phyloP scores from a whole-genome alignment of 2,113 vertebrate genomes.

The Trogon surrucura region DNA sequence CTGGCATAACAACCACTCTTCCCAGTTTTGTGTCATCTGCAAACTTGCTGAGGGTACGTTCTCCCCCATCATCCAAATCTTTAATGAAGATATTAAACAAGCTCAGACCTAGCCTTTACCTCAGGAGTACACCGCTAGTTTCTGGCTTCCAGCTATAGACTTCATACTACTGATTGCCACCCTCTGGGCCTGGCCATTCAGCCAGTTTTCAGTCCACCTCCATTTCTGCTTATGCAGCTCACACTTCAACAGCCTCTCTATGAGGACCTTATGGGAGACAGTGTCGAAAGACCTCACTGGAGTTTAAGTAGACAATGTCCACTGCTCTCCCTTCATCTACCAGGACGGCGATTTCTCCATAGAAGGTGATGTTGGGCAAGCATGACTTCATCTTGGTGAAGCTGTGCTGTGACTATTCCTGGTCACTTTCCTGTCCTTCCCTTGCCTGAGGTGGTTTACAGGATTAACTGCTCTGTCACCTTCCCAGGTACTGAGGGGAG shows the following conservation, averaged over 20 bases:
- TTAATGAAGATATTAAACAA: background rate
- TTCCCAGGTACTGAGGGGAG: background rate
- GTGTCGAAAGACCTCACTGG: background rate
- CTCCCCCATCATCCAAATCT: background rate
- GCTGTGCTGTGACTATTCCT: background rate
- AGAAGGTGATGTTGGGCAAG: background rate
- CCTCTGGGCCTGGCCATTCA: background rate
- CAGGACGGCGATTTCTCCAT: background rate
- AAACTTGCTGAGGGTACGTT: background rate
- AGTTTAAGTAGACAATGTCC: background rate
- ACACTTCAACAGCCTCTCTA: background rate
- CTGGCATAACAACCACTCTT: background rate
- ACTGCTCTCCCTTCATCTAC: background rate
- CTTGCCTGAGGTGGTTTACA: background rate
- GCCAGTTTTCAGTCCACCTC: background rate
- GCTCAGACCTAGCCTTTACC: background rate
- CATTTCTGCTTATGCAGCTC: background rate
- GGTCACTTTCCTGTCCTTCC: background rate
- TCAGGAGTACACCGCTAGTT: background rate
- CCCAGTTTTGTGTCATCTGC: background rate
- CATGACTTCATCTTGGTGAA: background rate
- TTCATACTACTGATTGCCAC: background rate
- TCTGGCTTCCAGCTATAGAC: background rate
- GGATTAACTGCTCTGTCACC: background rate
- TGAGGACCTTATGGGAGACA: background rate